phyloP scores from a whole-genome alignment of 2,888 invertebrate genomes.

The Leucoptera coffeella region DNA sequence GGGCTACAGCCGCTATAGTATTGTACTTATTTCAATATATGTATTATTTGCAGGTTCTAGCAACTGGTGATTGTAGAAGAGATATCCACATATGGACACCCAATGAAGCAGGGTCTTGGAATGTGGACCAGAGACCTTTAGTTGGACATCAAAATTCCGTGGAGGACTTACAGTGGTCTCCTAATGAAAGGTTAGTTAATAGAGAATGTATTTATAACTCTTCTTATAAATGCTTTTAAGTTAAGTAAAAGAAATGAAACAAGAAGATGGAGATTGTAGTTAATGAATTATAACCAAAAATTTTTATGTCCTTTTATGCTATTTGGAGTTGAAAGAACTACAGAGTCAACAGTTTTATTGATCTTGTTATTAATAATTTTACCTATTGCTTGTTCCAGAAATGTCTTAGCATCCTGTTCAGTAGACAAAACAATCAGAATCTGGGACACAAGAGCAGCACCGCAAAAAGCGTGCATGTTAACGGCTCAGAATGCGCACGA shows the following conservation, averaged over 20 bases:
- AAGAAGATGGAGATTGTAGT: too few species aligned
- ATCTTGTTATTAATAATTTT: not conserved
- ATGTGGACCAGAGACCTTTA: constrained; percentile 83
- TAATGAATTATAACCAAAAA: too few species aligned
- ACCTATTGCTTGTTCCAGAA: constrained; percentile 24
- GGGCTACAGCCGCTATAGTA: too few species aligned
- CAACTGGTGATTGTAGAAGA: constrained; percentile 89
- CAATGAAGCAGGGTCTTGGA: constrained; percentile 73
- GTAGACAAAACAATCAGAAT: constrained; percentile 87
- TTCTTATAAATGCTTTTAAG: not conserved
- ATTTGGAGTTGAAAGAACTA: too few species aligned
- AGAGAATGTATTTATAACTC: constrained; percentile 2
- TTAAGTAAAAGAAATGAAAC: too few species aligned
- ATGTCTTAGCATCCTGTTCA: constrained; percentile 85
- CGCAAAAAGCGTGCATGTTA: constrained; percentile 87
- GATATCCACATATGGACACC: constrained; percentile 94
- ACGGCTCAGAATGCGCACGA: constrained; percentile 80
- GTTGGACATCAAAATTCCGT: constrained; percentile 87
- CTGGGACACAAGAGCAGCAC: constrained; percentile 89
- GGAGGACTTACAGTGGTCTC: constrained; percentile 99
- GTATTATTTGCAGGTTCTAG: constrained; percentile 61
- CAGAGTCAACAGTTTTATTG: too few species aligned
- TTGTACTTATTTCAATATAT: too few species aligned
- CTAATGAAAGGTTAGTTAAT: constrained; percentile 81
- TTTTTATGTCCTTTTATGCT: too few species aligned